Evolutionary conservation across 2,797 vertebrate species (phyloP), one percentile per base, ranked within the genome.

Genomic region (Lithobates pipiens): DNA sequence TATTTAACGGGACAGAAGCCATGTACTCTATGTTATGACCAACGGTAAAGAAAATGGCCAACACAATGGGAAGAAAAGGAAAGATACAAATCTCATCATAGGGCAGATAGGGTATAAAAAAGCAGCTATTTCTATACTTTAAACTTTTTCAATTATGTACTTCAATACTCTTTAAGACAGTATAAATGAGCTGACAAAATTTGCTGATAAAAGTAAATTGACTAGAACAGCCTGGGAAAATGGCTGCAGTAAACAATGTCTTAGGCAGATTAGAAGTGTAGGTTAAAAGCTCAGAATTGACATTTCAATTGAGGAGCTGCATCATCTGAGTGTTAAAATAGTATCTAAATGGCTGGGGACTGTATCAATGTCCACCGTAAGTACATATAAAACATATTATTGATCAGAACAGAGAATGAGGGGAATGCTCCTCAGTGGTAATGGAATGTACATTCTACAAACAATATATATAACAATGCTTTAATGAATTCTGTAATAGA

Each of bases 171-270:
- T 86, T 86, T 86, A 77, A 86, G 85, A 82, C 80, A 82, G 80
- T 86, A 82, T 86, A 86, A 86, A 86, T 86, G 85, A 86, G 80
- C 80, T 86, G 85, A 82, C 85, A 86, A 86, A 82, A 82, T 86
- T 77, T 86, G 85, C 85, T 86, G 85, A 86, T 86, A 86, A 86
- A 82, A 86, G 74, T 82, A 86, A 82, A 86, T 86, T 86, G 85
- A 86, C 74, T 86, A 82, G 80, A 86, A 86, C 80, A 86, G 85
- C 68, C 80, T 72, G 67, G 7, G 85, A 76, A 82, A 86, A 86
- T 82, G 85, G 79, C 76, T 78, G 75, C 68, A 50, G 74, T 82
- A 86, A 82, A 86, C 80, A 86, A 77, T 82, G 80, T 77, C 80
- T 82, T 82, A 86, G 80, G 80, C 69, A 86, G 80, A 77, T 86